phyloP scores from a whole-genome alignment of 2,888 invertebrate genomes.

The Drosophila mulleri region DNA sequence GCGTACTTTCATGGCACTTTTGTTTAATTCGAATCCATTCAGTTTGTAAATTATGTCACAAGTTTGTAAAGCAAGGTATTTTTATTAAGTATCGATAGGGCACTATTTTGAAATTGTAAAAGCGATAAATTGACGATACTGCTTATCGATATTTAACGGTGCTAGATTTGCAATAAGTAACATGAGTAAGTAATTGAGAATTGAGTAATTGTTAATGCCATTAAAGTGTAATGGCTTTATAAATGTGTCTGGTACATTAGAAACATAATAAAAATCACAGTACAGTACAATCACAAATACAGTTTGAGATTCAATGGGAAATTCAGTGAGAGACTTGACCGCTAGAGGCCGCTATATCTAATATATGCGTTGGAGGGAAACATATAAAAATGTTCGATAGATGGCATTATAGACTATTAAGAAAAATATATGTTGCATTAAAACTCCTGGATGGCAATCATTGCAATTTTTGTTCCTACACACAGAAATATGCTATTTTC shows the following conservation, averaged over 20 bases:
- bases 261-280: no score
- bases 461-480: background rate
- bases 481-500: no score
- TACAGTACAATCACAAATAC: background rate
- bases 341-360: background rate
- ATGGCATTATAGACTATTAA: background rate
- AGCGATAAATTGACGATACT: background rate
- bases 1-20: constrained; percentile 50
- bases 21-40: constrained; percentile 7
- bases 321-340: background rate
- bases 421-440: no score
- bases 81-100: constrained; percentile 15
- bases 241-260: no score
- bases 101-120: background rate
- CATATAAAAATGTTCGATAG: background rate
- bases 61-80: background rate
- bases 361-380: background rate
- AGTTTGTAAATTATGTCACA: constrained; percentile 66
- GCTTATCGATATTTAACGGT: constrained; percentile 2
- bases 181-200: background rate
- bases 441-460: background rate
- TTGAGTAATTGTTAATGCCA: background rate
- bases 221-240: no score
- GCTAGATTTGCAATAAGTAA: background rate
- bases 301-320: background rate